A percentile compares a stretch with the other conserved stretches of the same genome.
These are phyloP conservation scores for Ephestia elutella DNA, from an alignment of 1,140 invertebrate species.

Conservation along the genomic window DNA sequence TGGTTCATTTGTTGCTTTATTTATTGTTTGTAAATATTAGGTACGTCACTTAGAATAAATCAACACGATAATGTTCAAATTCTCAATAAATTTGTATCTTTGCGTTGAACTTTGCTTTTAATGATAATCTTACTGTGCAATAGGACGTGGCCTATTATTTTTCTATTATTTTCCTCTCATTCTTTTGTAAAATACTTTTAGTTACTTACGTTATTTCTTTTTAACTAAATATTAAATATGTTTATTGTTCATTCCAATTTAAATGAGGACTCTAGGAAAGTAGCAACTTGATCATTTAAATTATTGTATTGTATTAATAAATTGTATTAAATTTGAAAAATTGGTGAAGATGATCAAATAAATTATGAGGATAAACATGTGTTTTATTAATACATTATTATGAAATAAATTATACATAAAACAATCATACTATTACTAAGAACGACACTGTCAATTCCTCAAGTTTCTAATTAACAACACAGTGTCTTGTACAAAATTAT, in stretches of 20 bases:
- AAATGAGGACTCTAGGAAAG: conserved; percentile 66
- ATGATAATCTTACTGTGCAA: conserved; percentile 58
- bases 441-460: no score
- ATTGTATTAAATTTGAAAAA: conserved; percentile 71
- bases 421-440: no score
- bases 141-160: conserved; percentile 59
- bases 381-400: conserved; percentile 44
- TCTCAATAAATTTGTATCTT: conserved; percentile 21
- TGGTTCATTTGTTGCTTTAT: conserved; percentile 64
- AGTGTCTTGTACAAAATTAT: no score
- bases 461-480: no score
- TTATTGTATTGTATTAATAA: conserved; percentile 73
- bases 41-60: conserved; percentile 40
- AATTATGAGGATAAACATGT: conserved; percentile 61
- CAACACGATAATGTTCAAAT: conserved; percentile 44
- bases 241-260: conserved; percentile 73
- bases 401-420: no score
- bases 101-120: conserved; percentile 25
- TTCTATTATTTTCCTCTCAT: conserved; percentile 36
- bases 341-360: conserved; percentile 72
- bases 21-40: conserved; percentile 71
- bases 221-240: conserved; percentile 66
- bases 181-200: conserved; percentile 60
- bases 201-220: conserved; percentile 71
- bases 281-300: conserved; percentile 71